Evolutionary conservation across 2,888 invertebrate species (phyloP).

Genomic region (Caenorhabditis becei): DNA sequence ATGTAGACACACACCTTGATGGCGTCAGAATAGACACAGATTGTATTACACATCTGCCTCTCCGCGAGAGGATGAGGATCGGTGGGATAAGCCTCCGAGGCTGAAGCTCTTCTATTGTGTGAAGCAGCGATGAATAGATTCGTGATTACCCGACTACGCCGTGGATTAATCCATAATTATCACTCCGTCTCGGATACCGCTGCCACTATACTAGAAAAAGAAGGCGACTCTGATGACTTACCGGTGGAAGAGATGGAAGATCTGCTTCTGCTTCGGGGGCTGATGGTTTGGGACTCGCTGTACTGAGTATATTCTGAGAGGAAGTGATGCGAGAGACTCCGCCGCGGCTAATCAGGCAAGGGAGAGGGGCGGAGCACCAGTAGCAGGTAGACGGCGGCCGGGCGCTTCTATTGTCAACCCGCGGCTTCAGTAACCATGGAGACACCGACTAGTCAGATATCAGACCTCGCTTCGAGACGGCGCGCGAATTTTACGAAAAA

Average conservation of each 20-base stretch:
- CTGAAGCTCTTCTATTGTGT: conserved; percentile 15
- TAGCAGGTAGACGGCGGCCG: conserved; percentile 4
- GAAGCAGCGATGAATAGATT: conserved; percentile 5
- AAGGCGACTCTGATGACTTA: neutral
- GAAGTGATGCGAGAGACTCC: conserved; percentile 5
- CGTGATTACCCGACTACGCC: conserved; percentile 16
- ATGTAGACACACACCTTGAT: conserved; percentile 27
- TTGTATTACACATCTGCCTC: conserved; percentile 31
- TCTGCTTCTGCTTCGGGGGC: neutral
- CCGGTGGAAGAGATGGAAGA: neutral
- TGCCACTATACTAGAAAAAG: neutral
- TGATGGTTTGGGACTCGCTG: neutral
- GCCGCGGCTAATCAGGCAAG: conserved; percentile 29
- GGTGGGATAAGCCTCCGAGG: conserved; percentile 2
- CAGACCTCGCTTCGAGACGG: conserved; percentile 16
- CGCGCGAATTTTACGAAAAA: conserved; percentile 30
- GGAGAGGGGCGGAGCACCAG: conserved; percentile 28
- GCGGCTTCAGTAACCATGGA: conserved; percentile 42
- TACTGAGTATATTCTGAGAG: neutral
- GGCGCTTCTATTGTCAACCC: conserved; percentile 33
- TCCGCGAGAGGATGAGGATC: neutral
- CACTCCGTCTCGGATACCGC: neutral
- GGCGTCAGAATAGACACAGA: conserved; percentile 50
- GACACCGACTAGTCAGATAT: conserved; percentile 41
- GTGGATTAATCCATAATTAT: conserved; percentile 13